Percentiles rank a stretch among this genome's conserved stretches.
phyloP scores from a whole-genome alignment of 2,888 invertebrate species.

The Cyclophora albipunctata region DNA sequence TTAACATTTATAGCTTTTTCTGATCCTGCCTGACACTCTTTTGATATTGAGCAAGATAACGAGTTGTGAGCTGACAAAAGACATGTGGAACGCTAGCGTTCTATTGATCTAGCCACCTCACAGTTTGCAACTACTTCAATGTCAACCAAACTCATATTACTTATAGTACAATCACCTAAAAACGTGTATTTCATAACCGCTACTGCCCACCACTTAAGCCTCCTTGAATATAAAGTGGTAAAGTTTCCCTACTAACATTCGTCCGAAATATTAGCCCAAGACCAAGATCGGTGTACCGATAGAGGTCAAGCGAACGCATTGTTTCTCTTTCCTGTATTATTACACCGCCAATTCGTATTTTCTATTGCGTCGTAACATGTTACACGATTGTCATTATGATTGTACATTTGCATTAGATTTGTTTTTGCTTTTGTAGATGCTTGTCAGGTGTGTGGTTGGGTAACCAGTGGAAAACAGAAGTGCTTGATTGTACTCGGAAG shows the following conservation, averaged over 20 bases:
- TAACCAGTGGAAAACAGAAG: too few species aligned
- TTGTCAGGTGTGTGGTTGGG: too few species aligned
- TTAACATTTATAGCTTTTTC: too few species aligned
- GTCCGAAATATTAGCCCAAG: constrained; percentile 61
- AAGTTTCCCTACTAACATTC: constrained; percentile 58
- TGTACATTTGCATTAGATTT: constrained; percentile 9
- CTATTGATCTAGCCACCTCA: too few species aligned
- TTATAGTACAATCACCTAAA: too few species aligned
- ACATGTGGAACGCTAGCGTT: too few species aligned
- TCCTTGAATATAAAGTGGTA: constrained; percentile 54
- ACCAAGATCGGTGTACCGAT: constrained; percentile 54
- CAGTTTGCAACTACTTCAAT: too few species aligned
- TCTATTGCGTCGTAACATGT: constrained; percentile 18
- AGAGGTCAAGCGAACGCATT: constrained; percentile 47
- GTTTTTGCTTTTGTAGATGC: constrained; percentile 8
- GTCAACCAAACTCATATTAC: too few species aligned
- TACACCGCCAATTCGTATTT: constrained; percentile 22
- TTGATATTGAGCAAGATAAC: too few species aligned
- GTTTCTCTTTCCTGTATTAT: constrained; percentile 51
- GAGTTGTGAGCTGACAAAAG: too few species aligned
- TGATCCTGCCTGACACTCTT: too few species aligned
- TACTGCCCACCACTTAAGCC: constrained; percentile 22
- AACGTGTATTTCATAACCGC: constrained; percentile 11
- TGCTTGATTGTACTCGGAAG: too few species aligned
- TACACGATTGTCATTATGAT: constrained; percentile 16